These are phyloP conservation scores for Sanderia malayensis DNA, from an alignment of 30 jellyfish, hydroid and myxozoan genomes.

Conservation along the genomic window DNA sequence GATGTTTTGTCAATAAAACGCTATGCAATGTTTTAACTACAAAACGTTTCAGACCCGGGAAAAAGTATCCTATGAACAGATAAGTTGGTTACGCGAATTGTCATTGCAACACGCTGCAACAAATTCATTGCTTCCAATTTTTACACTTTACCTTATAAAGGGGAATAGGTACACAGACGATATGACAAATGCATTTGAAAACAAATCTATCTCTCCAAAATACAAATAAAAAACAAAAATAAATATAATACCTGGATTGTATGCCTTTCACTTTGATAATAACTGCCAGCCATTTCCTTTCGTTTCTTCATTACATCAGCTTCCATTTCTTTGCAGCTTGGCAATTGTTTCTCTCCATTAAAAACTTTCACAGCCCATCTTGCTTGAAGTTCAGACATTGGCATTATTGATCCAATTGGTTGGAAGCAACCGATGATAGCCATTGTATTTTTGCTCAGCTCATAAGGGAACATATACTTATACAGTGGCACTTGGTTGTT, in stretches of 20 bases:
- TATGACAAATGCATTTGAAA: no score
- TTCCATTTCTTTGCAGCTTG: conserved; percentile 48
- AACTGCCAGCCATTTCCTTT: conserved; percentile 29
- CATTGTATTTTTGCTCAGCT: conserved; percentile 55
- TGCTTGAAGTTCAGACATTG: conserved; percentile 78
- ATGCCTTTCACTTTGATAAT: conserved; percentile 63
- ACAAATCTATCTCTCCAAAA: no score
- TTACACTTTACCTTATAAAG: no score
- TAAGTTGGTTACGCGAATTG: no score
- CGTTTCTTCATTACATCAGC: conserved; percentile 25
- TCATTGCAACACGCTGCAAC: no score
- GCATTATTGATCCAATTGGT: conserved; percentile 86
- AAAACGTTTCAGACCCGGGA: no score
- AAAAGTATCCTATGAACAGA: no score
- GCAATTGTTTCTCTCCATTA: conserved; percentile 38
- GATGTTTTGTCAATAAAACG: no score
- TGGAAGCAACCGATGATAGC: conserved; percentile 87
- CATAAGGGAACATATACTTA: conserved; percentile 70
- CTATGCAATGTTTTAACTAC: no score
- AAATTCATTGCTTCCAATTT: no score
- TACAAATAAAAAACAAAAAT: no score
- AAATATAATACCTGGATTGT: conserved; percentile 92
- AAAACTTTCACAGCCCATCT: conserved; percentile 81
- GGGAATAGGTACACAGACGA: no score
- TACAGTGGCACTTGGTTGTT: conserved; percentile 68